These are phyloP conservation scores for Psilanteris sp. DNA, from an alignment of 1,140 invertebrate species.

Conservation along the genomic window DNA sequence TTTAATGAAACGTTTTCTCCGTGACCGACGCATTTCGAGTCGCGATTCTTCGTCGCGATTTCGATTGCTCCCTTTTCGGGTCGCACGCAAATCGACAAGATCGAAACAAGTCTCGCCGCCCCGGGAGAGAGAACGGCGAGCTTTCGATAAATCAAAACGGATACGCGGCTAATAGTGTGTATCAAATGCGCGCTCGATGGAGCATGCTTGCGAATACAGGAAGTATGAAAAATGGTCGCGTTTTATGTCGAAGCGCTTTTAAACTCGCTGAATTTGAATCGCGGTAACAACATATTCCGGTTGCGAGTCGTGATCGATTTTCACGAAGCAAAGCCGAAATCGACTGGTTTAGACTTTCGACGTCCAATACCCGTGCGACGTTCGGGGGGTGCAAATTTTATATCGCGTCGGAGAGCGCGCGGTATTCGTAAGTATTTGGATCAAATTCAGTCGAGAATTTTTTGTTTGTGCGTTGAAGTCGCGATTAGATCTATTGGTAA, in stretches of 20 bases:
- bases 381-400: no score
- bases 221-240: constrained; percentile 74
- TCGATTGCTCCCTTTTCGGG: constrained; percentile 12
- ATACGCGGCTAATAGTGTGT: constrained; percentile 76
- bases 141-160: constrained; percentile 73
- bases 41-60: no score
- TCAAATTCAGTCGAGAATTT: no score
- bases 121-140: constrained; percentile 52
- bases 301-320: constrained; percentile 14
- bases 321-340: background rate
- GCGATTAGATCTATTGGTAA: no score
- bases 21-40: no score
- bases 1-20: no score
- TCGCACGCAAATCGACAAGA: constrained; percentile 22
- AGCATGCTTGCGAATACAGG: constrained; percentile 69
- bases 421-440: no score
- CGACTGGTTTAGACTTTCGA: background rate
- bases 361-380: no score
- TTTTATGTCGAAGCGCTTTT: constrained; percentile 78
- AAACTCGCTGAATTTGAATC: constrained; percentile 74
- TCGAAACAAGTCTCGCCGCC: constrained; percentile 7
- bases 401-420: no score
- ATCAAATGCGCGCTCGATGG: constrained; percentile 72
- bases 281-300: constrained; percentile 67
- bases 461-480: no score